phyloP scores from a whole-genome alignment of 2,888 invertebrate genomes.

The Pachymerium ferrugineum region DNA sequence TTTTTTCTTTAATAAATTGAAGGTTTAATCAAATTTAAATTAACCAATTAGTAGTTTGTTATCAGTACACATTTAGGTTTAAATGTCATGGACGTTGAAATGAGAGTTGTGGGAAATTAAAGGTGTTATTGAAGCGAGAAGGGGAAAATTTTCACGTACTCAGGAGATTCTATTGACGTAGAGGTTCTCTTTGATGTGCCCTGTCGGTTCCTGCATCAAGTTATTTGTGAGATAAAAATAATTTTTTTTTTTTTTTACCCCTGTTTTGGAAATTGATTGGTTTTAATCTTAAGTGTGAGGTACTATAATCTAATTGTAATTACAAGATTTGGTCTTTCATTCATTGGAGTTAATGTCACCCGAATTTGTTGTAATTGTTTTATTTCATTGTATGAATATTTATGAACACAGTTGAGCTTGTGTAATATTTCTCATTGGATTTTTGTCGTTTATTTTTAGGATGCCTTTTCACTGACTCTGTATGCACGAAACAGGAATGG shows the following conservation, averaged over 20 bases:
- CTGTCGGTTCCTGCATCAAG: background rate
- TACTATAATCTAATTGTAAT: too few species aligned
- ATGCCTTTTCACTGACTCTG: conserved; percentile 38
- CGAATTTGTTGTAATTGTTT: too few species aligned
- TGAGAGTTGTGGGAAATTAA: conserved; percentile 18
- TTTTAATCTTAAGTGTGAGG: too few species aligned
- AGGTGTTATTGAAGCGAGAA: conserved; percentile 6
- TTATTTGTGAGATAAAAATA: background rate
- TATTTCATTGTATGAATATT: background rate
- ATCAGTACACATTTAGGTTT: background rate
- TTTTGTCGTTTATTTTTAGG: conserved; percentile 37
- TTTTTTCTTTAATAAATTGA: background rate
- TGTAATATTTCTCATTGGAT: background rate
- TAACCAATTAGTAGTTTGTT: background rate
- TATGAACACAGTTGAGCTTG: conserved; percentile 36
- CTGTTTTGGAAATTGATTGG: too few species aligned
- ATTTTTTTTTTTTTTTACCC: too few species aligned
- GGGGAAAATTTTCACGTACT: background rate
- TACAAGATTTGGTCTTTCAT: too few species aligned
- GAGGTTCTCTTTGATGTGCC: background rate
- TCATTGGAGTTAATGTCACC: too few species aligned
- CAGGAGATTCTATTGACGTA: background rate
- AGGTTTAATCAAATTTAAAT: background rate
- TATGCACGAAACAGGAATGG: conserved; percentile 38
- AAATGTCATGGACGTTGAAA: background rate